Conservation (phyloP, 2,888 invertebrate species). For the Gibbula magus region DNA sequence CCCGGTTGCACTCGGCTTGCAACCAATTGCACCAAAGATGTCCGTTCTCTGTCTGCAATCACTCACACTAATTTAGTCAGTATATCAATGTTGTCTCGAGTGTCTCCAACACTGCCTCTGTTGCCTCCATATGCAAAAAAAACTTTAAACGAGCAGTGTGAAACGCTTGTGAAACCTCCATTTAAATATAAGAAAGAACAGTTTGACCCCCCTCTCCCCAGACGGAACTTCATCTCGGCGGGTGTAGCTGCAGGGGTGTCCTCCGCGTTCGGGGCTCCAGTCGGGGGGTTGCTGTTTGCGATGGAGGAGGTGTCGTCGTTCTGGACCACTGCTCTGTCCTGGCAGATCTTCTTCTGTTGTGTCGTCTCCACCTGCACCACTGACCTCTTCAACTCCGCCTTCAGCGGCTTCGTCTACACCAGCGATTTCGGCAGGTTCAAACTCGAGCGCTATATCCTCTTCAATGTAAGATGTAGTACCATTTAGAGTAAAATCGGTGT, state of each 20-base stretch:
- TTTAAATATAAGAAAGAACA: neutral
- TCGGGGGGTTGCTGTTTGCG: constrained; percentile 76
- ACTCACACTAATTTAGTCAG: no score
- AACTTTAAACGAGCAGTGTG: no score
- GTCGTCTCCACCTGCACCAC: constrained; percentile 75
- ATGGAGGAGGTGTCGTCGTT: constrained; percentile 77
- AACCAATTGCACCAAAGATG: no score
- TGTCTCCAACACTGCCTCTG: no score
- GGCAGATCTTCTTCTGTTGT: constrained; percentile 77
- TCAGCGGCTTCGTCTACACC: constrained; percentile 66
- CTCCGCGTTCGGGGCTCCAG: constrained; percentile 76
- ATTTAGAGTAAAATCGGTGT: no score
- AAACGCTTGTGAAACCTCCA: no score
- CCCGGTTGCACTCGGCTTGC: no score
- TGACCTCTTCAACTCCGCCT: constrained; percentile 73
- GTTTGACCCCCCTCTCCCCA: constrained; percentile 40
- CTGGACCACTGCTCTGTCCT: constrained; percentile 75
- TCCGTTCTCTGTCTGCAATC: no score
- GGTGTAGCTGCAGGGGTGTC: constrained; percentile 76
- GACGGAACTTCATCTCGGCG: constrained; percentile 73
- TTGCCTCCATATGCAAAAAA: no score
- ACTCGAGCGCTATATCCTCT: constrained; percentile 72
- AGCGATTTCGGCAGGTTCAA: constrained; percentile 73
- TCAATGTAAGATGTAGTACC: constrained; percentile 63
- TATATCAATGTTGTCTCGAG: no score